Evolutionary conservation across 2,888 invertebrate species (phyloP), one percentile per base, ranked within the genome.

Genomic region (Drosophila falleni): DNA sequence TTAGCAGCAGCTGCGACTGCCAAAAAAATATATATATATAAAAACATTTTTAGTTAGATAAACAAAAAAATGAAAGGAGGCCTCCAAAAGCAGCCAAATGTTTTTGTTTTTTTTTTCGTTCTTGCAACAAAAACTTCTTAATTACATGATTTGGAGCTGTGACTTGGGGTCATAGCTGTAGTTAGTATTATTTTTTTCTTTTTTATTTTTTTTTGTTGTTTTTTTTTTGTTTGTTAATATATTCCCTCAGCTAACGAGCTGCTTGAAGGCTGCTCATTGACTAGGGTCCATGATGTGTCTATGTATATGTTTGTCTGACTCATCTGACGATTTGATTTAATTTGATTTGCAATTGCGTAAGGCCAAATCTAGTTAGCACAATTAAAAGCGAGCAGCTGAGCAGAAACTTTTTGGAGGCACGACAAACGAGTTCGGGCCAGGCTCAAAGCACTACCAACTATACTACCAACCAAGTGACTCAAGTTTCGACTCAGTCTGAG

Each of bases 331-430:
- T 85, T 80, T 76, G 78, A 69, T 76, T 74, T 70, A 64, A 75
- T 84, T 87, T 85, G 75, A 85, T 80, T 62, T 77, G 67, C 55
- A 69, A 62, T 82, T 81, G 75, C 80, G 73, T 81, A 68, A 84
- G 81, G 78, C 80, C 80, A 65, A 58, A 55, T 87, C 80, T 78
- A 85, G 81, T 82, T 87, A 80, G 85, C 82, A 83, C 83, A 84
- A 87, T 87, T 84, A 84, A 80, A 81, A 77, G 74, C 71, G 31
- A 66, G 59, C 50, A 55, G 74, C 58, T 61, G 44, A 61, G 47
- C 46, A 29, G 31, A 46, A 51, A 37, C 41, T 68, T 80, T 80
- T 84, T 86, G 86, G 88, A 88, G 86, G 88, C 86, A 86, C 86
- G 88, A 88, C 87, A 87, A 85, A 87, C 88, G 68, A 85, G 84